Conservation (phyloP, 2,888 invertebrate species). For the Melipona bicolor region DNA sequence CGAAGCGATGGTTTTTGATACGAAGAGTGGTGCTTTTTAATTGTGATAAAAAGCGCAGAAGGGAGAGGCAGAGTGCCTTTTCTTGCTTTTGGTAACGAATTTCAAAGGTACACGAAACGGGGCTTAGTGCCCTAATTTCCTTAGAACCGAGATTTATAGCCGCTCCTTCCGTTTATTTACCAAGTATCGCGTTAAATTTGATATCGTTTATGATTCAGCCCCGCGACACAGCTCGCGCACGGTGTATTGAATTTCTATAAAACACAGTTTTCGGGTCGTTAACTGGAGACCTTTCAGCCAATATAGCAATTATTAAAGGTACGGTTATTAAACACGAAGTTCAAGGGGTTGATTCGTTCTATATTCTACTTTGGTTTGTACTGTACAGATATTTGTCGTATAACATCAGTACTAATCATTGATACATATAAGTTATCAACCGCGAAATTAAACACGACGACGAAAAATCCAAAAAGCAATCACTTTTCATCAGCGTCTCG, state of each 20-base stretch:
- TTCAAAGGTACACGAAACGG: not conserved
- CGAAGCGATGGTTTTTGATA: not conserved
- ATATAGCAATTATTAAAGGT: not conserved
- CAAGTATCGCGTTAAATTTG: not conserved
- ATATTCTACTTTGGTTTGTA: not conserved
- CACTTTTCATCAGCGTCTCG: not conserved
- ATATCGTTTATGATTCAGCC: not conserved
- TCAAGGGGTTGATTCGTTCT: not conserved
- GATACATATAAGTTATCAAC: no score
- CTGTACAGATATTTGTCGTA: no score
- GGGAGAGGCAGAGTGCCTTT: not conserved
- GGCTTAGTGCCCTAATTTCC: not conserved
- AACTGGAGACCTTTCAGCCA: not conserved
- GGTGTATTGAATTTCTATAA: not conserved
- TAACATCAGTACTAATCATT: no score
- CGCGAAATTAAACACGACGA: not conserved
- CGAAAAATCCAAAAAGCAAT: not conserved
- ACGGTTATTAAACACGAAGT: not conserved
- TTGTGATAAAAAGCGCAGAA: not conserved
- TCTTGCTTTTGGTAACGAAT: not conserved
- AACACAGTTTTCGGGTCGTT: not conserved
- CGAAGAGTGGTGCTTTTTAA: not conserved
- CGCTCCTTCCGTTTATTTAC: slow-evolving; percentile 2
- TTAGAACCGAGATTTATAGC: slow-evolving; percentile 4
- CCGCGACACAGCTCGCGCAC: not conserved